phyloP scores from a whole-genome alignment of 2,113 vertebrate genomes.

The Oxyruncus cristatus region DNA sequence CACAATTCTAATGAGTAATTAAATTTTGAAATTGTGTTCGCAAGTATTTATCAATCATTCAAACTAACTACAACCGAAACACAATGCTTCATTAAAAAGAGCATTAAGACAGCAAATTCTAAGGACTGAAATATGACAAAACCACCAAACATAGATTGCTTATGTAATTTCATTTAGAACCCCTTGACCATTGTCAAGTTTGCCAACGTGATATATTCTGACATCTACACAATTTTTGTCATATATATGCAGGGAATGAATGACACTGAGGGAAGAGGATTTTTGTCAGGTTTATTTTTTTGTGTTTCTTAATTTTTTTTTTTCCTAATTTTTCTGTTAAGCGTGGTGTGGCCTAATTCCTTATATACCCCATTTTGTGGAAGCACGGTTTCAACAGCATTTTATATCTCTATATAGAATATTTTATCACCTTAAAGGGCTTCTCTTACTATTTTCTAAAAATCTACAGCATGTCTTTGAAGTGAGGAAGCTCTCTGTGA shows the following conservation, averaged over 20 bases:
- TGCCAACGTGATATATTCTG: background rate
- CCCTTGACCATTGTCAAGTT: background rate
- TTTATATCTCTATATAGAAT: background rate
- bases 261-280: background rate
- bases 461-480: background rate
- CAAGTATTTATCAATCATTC: constrained; percentile 35
- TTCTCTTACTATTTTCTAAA: constrained; percentile 39
- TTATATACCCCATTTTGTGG: background rate
- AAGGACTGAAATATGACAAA: background rate
- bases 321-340: background rate
- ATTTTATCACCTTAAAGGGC: constrained; percentile 32
- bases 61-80: background rate
- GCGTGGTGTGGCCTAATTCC: background rate
- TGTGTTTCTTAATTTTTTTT: too few relatives aligned
- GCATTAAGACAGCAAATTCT: background rate
- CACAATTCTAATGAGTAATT: constrained; percentile 35
- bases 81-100: background rate
- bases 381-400: background rate
- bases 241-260: background rate
- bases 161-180: background rate
- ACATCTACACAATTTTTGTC: background rate
- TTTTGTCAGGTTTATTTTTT: background rate
- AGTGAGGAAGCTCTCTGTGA: constrained; percentile 30
- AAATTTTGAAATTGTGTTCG: constrained; percentile 51
- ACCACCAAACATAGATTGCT: background rate